phyloP scores from a whole-genome alignment of 2,113 vertebrate genomes.

The Gymnorhina tibicen region DNA sequence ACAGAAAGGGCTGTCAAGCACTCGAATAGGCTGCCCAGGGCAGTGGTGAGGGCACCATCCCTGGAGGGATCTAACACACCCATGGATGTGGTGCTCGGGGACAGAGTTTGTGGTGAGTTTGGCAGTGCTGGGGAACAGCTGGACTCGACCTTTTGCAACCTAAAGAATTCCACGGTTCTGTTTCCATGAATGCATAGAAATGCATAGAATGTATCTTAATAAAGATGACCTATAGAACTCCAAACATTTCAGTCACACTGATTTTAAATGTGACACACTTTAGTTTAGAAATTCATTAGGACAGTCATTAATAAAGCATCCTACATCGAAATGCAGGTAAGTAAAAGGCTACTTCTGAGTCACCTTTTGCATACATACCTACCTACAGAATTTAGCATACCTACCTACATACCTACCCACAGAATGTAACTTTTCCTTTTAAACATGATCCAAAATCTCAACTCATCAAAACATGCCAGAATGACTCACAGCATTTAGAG shows the following conservation, averaged over 20 bases:
- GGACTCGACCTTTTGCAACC: neutral
- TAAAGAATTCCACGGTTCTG: neutral
- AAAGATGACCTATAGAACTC: neutral
- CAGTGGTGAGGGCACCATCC: neutral
- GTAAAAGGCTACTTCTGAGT: neutral
- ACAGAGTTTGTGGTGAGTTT: neutral
- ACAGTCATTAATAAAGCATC: neutral
- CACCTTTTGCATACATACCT: neutral
- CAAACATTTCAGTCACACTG: neutral
- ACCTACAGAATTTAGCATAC: neutral
- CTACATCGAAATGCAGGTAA: neutral
- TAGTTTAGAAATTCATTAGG: neutral
- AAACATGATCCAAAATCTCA: neutral
- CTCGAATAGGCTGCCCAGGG: neutral
- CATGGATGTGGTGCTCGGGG: neutral
- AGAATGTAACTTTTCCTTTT: neutral
- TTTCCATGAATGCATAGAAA: neutral
- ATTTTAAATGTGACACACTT: neutral
- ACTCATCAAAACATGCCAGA: neutral
- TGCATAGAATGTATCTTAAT: neutral
- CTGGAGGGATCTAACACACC: neutral
- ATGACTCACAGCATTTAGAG: neutral
- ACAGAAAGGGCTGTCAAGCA: neutral
- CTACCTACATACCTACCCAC: neutral
- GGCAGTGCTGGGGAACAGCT: rapidly evolving